phyloP scores from a whole-genome alignment of 2,888 invertebrate genomes.

The Dorcus parallelipipedus region DNA sequence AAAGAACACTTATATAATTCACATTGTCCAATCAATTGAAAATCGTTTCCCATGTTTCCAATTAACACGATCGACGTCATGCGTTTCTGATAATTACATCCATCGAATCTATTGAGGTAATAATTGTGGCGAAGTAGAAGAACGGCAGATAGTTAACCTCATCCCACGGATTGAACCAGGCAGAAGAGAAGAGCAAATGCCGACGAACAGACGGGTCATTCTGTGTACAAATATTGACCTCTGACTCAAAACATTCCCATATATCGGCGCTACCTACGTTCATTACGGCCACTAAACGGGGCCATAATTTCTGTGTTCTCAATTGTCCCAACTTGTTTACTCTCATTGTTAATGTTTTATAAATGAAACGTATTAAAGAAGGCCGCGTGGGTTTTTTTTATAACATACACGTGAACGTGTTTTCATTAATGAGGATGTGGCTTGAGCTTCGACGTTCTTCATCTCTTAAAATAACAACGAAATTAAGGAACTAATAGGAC shows the following conservation, averaged over 20 bases:
- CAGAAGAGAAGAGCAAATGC: slow-evolving; percentile 3
- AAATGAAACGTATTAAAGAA: slow-evolving; percentile 17
- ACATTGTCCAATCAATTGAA: too few relatives aligned
- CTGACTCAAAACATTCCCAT: slow-evolving; percentile 24
- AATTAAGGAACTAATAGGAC: too few relatives aligned
- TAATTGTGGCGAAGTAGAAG: too few relatives aligned
- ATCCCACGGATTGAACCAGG: too few relatives aligned
- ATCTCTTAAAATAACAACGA: too few relatives aligned
- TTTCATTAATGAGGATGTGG: background rate
- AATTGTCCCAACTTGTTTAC: slow-evolving; percentile 17
- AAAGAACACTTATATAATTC: too few relatives aligned
- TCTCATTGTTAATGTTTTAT: slow-evolving; percentile 17
- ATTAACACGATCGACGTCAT: too few relatives aligned
- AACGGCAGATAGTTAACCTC: too few relatives aligned
- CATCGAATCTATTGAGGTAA: too few relatives aligned
- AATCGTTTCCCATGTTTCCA: too few relatives aligned
- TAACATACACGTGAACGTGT: slow-evolving; percentile 14
- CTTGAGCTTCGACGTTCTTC: too few relatives aligned
- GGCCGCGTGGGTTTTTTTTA: slow-evolving; percentile 12
- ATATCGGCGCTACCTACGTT: slow-evolving; percentile 25
- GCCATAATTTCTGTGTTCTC: slow-evolving; percentile 16
- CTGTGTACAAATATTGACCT: slow-evolving; percentile 40
- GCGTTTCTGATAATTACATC: too few relatives aligned
- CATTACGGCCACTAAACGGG: slow-evolving; percentile 19
- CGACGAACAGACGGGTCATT: slow-evolving; percentile 26